Base-by-base conservation (phyloP, 2,113 vertebrate genomes). In the Setophaga coronata region DNA sequence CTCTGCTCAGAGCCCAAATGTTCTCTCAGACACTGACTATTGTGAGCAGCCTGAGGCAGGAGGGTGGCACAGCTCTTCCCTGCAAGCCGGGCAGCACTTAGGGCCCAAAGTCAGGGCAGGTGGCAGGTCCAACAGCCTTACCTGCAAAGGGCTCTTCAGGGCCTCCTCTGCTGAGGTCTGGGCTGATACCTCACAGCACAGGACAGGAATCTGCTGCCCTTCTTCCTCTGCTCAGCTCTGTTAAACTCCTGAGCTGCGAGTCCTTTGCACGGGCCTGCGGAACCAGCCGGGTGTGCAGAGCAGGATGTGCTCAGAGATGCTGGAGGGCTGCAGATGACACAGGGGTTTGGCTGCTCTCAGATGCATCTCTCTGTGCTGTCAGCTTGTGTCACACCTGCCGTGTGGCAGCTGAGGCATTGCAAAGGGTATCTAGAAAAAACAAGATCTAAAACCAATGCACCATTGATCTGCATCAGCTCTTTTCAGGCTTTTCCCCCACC, bases 51-150 rank as follows among this genome's bases (percentile, higher is more conserved):
- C 34, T 2, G 4, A 34, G 24, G 28, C 0, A 0, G 28, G 74
- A 4, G 14, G 13, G 48, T 28, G 72, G 28, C 48, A 24, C 7
- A 7, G 23, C 58, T 61, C 43, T 43, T 81, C 60, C 36, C 42
- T 7, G 2, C 40, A 23, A 0, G 0, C n/a, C 1, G 0, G 12
- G n/a, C 50, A 48, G 34, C 50, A 0, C 0, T 10, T 14, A 40
- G 48, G 42, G 26, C 70, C 36, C 1, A 4, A 77, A 80, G 66
- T 17, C 16, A 50, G 81, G 69, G 60, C 56, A 80, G 28, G 26
- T 0, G 0, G 34, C 60, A 43, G 64, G 58, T 47, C 33, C 11
- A 21, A 34, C 43, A 78, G 13, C 47, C 25, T 57, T 40, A 19
- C 14, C 26, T 73, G 4, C 42, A 53, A 51, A 78, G 42, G 10